Conservation (phyloP, 2,113 vertebrate species). For the Salvator merianae region DNA sequence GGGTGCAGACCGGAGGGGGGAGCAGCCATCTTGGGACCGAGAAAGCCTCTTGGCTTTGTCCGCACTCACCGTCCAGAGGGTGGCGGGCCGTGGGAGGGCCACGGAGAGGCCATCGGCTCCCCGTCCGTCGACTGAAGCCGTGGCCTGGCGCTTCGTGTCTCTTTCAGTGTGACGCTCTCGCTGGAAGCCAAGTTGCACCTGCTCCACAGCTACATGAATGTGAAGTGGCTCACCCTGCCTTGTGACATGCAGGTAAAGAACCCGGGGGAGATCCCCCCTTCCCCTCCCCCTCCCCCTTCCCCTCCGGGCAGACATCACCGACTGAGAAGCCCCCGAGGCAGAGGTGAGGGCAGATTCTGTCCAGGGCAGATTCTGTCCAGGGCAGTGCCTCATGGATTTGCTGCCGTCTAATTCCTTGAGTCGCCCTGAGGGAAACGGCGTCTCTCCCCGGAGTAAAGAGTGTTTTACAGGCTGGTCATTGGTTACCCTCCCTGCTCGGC, state of each 20-base stretch:
- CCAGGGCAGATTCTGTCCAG: too few relatives aligned
- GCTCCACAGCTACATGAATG: conserved; percentile 95
- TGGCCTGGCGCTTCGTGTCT: neutral
- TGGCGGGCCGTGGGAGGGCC: too few relatives aligned
- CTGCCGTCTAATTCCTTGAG: too few relatives aligned
- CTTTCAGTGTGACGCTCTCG: conserved; percentile 85
- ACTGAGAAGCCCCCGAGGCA: neutral
- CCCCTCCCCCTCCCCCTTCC: too few relatives aligned
- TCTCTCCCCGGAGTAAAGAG: too few relatives aligned
- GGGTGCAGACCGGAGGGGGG: neutral
- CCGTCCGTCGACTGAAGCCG: too few relatives aligned
- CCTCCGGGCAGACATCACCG: neutral
- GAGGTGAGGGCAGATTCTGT: neutral
- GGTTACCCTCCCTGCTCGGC: too few relatives aligned
- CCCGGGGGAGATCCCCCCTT: rapidly evolving
- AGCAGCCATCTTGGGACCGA: neutral
- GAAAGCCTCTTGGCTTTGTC: neutral
- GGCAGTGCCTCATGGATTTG: too few relatives aligned
- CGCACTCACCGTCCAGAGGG: too few relatives aligned
- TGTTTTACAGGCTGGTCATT: too few relatives aligned
- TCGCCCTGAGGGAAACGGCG: too few relatives aligned
- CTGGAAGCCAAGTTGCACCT: conserved; percentile 94
- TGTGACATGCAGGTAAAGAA: conserved; percentile 82
- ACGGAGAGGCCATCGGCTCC: too few relatives aligned
- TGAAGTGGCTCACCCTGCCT: conserved; percentile 91